Percentiles rank a stretch among this genome's conserved stretches.
phyloP scores from a whole-genome alignment of 2,888 invertebrate genomes.

The Operophtera brumata region DNA sequence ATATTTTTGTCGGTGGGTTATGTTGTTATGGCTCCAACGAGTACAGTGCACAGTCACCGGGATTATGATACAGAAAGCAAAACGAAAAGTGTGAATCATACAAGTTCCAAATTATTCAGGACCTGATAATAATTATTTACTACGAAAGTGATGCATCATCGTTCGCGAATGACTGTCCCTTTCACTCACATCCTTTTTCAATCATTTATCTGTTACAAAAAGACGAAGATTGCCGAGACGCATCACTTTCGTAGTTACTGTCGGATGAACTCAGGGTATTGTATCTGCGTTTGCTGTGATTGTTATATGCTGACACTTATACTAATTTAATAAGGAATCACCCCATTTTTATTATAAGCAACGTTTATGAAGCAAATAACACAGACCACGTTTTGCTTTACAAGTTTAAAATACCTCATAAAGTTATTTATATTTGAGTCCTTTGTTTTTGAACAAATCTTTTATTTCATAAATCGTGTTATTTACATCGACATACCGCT shows the following conservation, averaged over 20 bases:
- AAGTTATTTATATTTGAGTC: background rate
- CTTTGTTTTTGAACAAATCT: background rate
- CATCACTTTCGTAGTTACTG: too few species aligned
- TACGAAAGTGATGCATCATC: too few species aligned
- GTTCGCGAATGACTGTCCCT: too few species aligned
- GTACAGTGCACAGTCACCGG: background rate
- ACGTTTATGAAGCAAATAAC: background rate
- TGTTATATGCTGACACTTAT: background rate
- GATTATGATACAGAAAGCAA: background rate
- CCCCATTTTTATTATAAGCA: background rate
- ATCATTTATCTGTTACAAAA: too few species aligned
- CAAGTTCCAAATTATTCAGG: background rate
- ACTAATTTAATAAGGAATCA: background rate
- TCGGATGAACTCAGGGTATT: background rate
- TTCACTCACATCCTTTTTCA: too few species aligned
- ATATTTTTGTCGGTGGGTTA: slow-evolving; percentile 2
- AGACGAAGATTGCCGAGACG: too few species aligned
- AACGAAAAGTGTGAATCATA: background rate
- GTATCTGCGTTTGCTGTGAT: background rate
- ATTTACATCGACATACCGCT: background rate
- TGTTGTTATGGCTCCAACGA: background rate
- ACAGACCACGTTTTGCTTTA: background rate
- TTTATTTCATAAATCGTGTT: background rate
- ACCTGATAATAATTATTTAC: too few species aligned
- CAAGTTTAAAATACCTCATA: background rate